A percentile compares a stretch with the other conserved stretches of the same genome.
Conservation (phyloP, 2,113 vertebrate species). For the Raphicerus campestris region DNA sequence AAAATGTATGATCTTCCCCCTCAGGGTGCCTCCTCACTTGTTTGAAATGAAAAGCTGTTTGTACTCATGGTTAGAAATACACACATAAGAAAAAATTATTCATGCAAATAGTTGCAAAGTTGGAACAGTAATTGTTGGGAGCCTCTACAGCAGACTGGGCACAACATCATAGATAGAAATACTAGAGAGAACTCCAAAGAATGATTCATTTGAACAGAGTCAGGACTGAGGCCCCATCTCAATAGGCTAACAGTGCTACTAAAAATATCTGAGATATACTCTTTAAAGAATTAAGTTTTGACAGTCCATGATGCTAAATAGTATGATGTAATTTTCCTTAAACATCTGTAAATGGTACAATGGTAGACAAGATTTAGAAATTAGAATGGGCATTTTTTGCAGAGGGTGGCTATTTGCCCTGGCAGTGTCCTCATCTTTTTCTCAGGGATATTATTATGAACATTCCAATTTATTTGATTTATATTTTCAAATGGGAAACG, state of each 20-base stretch:
- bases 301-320: not conserved
- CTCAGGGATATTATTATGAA: not conserved
- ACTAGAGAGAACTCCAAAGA: not conserved
- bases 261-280: not conserved
- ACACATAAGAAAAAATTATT: conserved; percentile 72
- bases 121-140: conserved; percentile 38
- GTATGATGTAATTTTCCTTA: not conserved
- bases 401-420: not conserved
- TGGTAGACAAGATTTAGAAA: not conserved
- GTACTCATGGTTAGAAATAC: conserved; percentile 59
- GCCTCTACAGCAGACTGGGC: not conserved
- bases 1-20: conserved; percentile 71
- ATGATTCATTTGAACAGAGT: not conserved
- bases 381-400: not conserved
- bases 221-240: not conserved
- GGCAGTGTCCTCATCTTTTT: not conserved
- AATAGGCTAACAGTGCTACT: not conserved
- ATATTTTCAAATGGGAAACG: not conserved
- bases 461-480: conserved; percentile 8
- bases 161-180: not conserved
- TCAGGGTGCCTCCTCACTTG: conserved; percentile 61
- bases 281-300: not conserved
- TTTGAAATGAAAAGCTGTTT: conserved; percentile 69
- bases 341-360: not conserved
- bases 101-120: conserved; percentile 72